A percentile compares a stretch with the other conserved stretches of the same genome.
These are phyloP conservation scores for Protobothrops flavoviridis DNA, from an alignment of 2,113 vertebrate genomes.

Conservation along the genomic window DNA sequence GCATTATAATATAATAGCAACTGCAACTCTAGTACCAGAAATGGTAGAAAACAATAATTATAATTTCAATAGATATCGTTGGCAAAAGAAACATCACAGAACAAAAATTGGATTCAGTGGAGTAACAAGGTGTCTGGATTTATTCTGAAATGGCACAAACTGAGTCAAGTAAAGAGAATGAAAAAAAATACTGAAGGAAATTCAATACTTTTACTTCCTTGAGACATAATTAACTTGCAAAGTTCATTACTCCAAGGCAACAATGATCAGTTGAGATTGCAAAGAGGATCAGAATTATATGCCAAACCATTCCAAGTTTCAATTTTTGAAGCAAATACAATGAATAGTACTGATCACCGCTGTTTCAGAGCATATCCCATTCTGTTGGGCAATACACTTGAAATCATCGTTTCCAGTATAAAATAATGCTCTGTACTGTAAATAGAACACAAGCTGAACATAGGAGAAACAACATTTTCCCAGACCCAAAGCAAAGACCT, in stretches of 20 bases:
- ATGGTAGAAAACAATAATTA: neutral
- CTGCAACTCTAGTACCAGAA: neutral
- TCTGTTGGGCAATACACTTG: neutral
- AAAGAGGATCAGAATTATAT: neutral
- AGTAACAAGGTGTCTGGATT: neutral
- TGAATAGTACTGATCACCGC: neutral
- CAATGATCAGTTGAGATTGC: neutral
- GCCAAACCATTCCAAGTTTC: neutral
- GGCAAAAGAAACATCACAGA: neutral
- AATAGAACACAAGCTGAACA: neutral
- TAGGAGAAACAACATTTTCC: neutral
- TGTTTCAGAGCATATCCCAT: neutral
- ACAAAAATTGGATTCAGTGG: neutral
- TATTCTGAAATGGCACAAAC: neutral
- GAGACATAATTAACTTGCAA: neutral
- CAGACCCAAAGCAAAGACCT: neutral
- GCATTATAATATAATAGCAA: neutral
- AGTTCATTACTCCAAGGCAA: constrained; percentile 8
- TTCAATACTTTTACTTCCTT: neutral
- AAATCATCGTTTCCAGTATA: neutral
- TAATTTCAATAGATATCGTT: neutral
- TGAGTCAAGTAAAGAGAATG: neutral
- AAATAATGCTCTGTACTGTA: neutral
- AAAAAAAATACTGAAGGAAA: constrained; percentile 2
- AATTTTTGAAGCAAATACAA: neutral